These are phyloP conservation scores for Mimumesa dahlbomi DNA, from an alignment of 2,888 invertebrate genomes.

Conservation along the genomic window DNA sequence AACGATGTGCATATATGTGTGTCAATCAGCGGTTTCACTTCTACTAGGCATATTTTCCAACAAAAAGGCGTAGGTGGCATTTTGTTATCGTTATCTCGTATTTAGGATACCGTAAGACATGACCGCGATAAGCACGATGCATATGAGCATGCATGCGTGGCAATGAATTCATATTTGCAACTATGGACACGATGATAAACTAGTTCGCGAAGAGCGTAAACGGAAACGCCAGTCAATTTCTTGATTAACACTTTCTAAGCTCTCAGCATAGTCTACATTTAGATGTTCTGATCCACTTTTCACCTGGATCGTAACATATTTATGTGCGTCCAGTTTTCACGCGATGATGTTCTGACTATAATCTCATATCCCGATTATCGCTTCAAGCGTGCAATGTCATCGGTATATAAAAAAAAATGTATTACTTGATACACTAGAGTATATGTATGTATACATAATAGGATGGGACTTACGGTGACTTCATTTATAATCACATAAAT, in stretches of 20 bases:
- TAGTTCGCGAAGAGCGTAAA: conserved; percentile 16
- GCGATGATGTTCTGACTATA: conserved; percentile 22
- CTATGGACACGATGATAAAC: conserved; percentile 11
- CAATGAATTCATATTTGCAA: conserved; percentile 1
- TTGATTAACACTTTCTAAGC: conserved; percentile 52
- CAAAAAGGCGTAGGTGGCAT: conserved; percentile 14
- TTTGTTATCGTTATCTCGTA: conserved; percentile 34
- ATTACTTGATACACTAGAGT: too few species aligned
- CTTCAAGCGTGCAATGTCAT: neutral
- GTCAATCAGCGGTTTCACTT: conserved; percentile 24
- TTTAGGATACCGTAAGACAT: conserved; percentile 5
- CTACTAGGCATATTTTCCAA: neutral
- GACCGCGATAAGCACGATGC: conserved; percentile 17
- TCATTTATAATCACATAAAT: too few species aligned
- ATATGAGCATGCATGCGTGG: neutral
- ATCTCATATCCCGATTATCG: conserved; percentile 9
- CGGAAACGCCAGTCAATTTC: conserved; percentile 40
- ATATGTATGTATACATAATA: too few species aligned
- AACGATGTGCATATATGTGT: neutral
- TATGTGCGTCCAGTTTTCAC: conserved; percentile 28
- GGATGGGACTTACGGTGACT: too few species aligned
- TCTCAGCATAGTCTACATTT: conserved; percentile 27
- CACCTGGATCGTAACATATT: conserved; percentile 37
- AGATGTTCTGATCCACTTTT: conserved; percentile 47
- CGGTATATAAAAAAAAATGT: neutral